Evolutionary conservation across 2,888 invertebrate species (phyloP), one percentile per base, ranked within the genome.

Genomic region (Netelia virgata): DNA sequence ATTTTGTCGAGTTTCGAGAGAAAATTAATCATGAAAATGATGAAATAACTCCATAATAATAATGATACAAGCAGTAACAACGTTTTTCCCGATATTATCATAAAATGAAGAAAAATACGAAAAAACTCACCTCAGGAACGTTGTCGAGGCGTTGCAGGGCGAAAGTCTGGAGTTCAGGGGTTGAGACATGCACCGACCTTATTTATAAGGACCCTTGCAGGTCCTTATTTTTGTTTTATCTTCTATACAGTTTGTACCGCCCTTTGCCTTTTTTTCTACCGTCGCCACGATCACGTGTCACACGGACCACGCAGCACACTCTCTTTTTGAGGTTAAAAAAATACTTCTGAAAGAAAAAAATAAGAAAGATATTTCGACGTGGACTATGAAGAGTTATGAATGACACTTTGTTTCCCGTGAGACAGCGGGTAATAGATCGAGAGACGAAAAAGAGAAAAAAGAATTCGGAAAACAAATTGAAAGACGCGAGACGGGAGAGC

Each of bases 181-280:
- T 87, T 86, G 90, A 90, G 91, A 91, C 91, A 91, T 91, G 86
- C 91, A 91, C 90, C 87, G 90, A 87, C 84, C 85, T 89, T 86
- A 86, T 84, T 82, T 81, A 84, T 83, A 88, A 89, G 89, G 90
- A 89, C 91, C 90, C 79, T 16, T 70, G 75, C 64, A 84, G 87
- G 87, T 87, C 86, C 87, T 88, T 88, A 82, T 79, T 80, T 86
- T 83, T 78, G 23, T 82, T 20, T 61, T 85, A 75, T 73, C 82
- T 84, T 82, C 78, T 68, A 77, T 57, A 41, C 18, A 55, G 53
- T 63, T 68, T 77, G 47, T 68, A 70, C 63, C 18, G 23, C 16
- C n/a, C 61, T 6, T 14, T 11, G 55, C n/a, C 47, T 20, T 20
- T 47, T 20, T n/a, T 68, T 47, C 57, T 28, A 28, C 41, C 43